Evolutionary conservation across 2,797 vertebrate species (phyloP).

Genomic region (Xerus rutilus): DNA sequence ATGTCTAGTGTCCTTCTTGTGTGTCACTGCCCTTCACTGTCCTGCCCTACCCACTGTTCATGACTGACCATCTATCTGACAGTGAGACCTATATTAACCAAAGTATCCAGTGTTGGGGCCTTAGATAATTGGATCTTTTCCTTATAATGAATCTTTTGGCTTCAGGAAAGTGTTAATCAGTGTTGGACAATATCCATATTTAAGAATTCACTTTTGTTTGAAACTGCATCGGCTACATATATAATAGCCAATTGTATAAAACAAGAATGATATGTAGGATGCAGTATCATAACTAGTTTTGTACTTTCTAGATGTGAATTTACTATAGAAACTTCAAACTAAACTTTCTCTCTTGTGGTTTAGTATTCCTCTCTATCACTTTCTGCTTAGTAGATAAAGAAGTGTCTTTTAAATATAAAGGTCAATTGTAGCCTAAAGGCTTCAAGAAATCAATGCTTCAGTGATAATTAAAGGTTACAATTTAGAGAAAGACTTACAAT

Average conservation of each 20-base stretch:
- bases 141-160: slow-evolving; percentile 14
- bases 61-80: no score
- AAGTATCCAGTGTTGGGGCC: neutral
- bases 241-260: neutral
- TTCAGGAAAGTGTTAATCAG: neutral
- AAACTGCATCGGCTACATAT: neutral
- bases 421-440: slow-evolving; percentile 75
- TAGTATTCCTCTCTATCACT: slow-evolving; percentile 66
- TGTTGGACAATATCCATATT: neutral
- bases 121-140: slow-evolving; percentile 6
- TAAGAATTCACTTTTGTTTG: neutral
- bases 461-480: slow-evolving; percentile 83
- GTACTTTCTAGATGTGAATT: slow-evolving; percentile 48
- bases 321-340: slow-evolving; percentile 36
- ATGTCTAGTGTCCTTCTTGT: no score
- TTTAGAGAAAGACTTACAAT: slow-evolving; percentile 77
- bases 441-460: slow-evolving; percentile 79
- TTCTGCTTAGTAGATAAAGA: slow-evolving; percentile 76
- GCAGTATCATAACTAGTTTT: neutral
- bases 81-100: neutral
- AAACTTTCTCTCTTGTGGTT: slow-evolving; percentile 67
- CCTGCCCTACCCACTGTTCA: no score
- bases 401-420: slow-evolving; percentile 79
- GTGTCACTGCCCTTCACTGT: no score
- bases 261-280: neutral